Conservation (phyloP, 2,888 invertebrate genomes). For the Congeria kusceri region DNA sequence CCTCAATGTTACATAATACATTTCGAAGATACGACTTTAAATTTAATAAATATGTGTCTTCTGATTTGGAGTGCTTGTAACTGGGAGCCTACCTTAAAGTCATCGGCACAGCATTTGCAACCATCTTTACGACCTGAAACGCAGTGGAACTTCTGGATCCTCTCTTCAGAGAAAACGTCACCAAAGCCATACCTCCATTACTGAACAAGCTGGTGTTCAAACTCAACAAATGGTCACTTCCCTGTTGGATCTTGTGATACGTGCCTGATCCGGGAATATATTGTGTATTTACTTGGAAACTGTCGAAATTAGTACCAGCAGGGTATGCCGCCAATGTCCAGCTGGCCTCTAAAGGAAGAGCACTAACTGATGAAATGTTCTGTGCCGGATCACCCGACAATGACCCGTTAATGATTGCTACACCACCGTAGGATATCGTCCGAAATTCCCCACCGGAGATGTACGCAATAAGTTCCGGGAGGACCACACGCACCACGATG, state of each 20-base stretch:
- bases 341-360: conserved; percentile 6
- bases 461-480: conserved; percentile 51
- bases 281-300: neutral
- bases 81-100: no score
- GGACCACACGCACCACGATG: conserved; percentile 31
- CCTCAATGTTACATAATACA: no score
- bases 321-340: conserved; percentile 34
- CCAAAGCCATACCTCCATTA: neutral
- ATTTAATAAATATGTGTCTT: conserved; percentile 1
- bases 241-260: neutral
- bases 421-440: conserved; percentile 30
- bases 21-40: no score
- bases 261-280: neutral
- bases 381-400: conserved; percentile 38
- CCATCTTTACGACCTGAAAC: neutral
- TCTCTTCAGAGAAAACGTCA: conserved; percentile 15
- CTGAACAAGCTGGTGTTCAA: conserved; percentile 3
- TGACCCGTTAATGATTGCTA: conserved; percentile 36
- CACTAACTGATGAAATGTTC: conserved; percentile 9
- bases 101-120: no score
- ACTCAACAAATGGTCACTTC: conserved; percentile 9
- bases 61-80: conserved; percentile 19
- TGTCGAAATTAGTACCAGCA: neutral
- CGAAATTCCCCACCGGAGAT: conserved; percentile 48
- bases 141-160: conserved; percentile 7